Evolutionary conservation across 2,797 vertebrate species (phyloP).

Genomic region (Stomatorhinus walkeri): DNA sequence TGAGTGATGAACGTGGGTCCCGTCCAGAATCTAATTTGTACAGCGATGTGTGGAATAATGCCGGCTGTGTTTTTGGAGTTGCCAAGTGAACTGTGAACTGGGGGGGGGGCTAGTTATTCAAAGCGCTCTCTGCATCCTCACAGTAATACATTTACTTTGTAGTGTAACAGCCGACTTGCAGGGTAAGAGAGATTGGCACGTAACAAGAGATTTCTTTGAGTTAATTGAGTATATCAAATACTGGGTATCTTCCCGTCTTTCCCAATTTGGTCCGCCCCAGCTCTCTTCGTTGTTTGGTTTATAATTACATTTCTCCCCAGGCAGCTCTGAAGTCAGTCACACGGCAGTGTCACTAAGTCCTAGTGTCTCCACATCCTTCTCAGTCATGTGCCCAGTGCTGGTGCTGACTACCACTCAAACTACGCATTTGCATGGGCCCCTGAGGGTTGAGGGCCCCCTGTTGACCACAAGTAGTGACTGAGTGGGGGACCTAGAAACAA

Average conservation of each 20-base stretch:
- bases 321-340: neutral
- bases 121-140: slow-evolving; percentile 23
- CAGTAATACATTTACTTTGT: slow-evolving; percentile 29
- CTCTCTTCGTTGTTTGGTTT: neutral
- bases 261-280: neutral
- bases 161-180: neutral
- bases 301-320: neutral
- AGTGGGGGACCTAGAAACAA: neutral
- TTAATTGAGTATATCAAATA: slow-evolving; percentile 19
- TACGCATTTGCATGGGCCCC: neutral
- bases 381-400: neutral
- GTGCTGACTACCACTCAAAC: neutral
- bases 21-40: slow-evolving; percentile 40
- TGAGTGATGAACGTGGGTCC: slow-evolving; percentile 42
- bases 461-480: neutral
- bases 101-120: slow-evolving; percentile 32
- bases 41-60: slow-evolving; percentile 31
- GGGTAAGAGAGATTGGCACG: neutral
- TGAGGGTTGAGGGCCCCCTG: neutral
- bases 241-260: neutral
- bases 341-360: neutral
- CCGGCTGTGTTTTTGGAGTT: slow-evolving; percentile 28
- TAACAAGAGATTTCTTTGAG: neutral
- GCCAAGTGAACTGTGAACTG: slow-evolving; percentile 15
- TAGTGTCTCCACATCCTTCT: neutral